Conservation (phyloP, 2,113 vertebrate species). For the Isichthys henryi region DNA sequence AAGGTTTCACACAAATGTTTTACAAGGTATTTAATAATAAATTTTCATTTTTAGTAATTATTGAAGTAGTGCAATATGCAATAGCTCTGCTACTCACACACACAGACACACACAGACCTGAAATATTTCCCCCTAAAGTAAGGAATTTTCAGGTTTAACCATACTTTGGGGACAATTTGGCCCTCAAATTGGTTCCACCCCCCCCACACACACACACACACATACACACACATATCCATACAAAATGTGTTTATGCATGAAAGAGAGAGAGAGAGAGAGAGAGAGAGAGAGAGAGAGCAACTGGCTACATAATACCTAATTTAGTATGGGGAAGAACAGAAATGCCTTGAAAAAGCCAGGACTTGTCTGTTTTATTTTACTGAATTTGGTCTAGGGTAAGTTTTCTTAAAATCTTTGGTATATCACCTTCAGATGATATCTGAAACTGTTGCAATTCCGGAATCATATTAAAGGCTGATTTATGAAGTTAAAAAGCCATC, state of each 20-base stretch:
- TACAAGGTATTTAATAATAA: background rate
- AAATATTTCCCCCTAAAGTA: too few relatives aligned
- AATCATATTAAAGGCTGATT: background rate
- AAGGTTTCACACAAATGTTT: background rate
- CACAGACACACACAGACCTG: too few relatives aligned
- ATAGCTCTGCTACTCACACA: too few relatives aligned
- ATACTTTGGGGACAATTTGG: too few relatives aligned
- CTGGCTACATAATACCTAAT: background rate
- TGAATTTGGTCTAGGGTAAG: background rate
- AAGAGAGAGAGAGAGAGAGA: background rate
- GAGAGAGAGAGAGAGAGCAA: too few relatives aligned
- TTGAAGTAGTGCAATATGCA: background rate
- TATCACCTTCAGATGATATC: background rate
- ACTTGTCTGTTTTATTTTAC: background rate
- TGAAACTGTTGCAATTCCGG: background rate
- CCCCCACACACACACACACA: too few relatives aligned
- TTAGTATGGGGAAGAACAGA: background rate
- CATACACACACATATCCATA: background rate
- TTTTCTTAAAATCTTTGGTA: background rate
- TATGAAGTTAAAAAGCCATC: background rate
- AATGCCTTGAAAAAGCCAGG: background rate
- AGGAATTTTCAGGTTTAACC: too few relatives aligned
- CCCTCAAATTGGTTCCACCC: too few relatives aligned
- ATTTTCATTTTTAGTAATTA: background rate
- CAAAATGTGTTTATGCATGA: background rate